phyloP scores from a whole-genome alignment of 2,113 vertebrate species.

The Mastomys natalensis region DNA sequence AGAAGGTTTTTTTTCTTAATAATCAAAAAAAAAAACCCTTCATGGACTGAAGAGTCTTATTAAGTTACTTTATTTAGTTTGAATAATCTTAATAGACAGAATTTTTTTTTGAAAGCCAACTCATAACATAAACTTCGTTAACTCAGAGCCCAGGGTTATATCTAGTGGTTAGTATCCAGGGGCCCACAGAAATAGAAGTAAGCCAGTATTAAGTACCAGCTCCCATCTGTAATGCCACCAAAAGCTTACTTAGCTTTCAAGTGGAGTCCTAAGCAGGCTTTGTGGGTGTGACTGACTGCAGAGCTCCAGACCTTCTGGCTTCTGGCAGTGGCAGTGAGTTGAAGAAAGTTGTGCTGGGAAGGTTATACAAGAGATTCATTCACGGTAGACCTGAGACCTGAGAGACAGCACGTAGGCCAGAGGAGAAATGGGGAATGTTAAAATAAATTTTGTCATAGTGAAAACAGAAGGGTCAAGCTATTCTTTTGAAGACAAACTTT shows the following conservation, averaged over 20 bases:
- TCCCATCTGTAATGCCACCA: slow-evolving; percentile 24
- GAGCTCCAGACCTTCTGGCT: slow-evolving; percentile 44
- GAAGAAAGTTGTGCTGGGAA: slow-evolving; percentile 21
- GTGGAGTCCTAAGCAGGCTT: slow-evolving; percentile 9
- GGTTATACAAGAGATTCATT: slow-evolving; percentile 72
- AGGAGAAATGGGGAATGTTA: slow-evolving; percentile 15
- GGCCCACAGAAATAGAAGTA: slow-evolving; percentile 52
- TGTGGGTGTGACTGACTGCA: not conserved
- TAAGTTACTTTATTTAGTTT: slow-evolving; percentile 12
- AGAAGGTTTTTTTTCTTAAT: not conserved
- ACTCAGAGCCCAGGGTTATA: not conserved
- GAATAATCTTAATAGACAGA: slow-evolving; percentile 22
- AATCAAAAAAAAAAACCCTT: slow-evolving; percentile 1
- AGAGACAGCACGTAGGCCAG: slow-evolving; percentile 36
- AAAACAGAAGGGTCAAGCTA: slow-evolving; percentile 19
- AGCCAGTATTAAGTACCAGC: slow-evolving; percentile 46
- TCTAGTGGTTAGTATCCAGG: not conserved
- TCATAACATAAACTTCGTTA: slow-evolving; percentile 21
- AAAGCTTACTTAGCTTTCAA: slow-evolving; percentile 62
- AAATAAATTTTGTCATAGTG: slow-evolving; percentile 29
- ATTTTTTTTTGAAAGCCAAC: slow-evolving; percentile 34
- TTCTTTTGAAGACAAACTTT: slow-evolving; percentile 45
- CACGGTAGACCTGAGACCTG: slow-evolving; percentile 39
- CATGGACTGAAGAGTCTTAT: not conserved
- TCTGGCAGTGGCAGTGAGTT: not conserved